These are phyloP conservation scores for Palythoa caribaeorum DNA, from an alignment of 92 coral and sea anemone genomes.

Conservation along the genomic window DNA sequence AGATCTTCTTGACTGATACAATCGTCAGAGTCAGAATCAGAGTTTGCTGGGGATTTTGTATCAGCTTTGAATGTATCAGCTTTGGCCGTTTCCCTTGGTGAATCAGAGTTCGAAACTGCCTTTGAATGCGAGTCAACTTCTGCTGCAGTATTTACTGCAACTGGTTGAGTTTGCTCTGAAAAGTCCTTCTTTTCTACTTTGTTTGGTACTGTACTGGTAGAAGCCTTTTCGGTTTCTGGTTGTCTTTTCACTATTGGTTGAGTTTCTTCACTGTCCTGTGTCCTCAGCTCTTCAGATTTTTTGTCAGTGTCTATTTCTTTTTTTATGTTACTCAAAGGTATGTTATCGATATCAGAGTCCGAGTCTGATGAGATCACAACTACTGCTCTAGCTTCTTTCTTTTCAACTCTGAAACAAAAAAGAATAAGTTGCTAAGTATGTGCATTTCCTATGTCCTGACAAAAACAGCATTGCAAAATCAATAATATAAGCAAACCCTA, in stretches of 20 bases:
- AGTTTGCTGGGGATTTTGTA: constrained; percentile 5
- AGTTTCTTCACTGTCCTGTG: background rate
- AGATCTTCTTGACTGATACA: constrained; percentile 95
- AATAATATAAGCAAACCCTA: too few species aligned
- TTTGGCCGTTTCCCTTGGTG: background rate
- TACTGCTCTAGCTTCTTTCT: constrained; percentile 34
- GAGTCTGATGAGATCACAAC: constrained; percentile 47
- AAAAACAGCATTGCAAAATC: too few species aligned
- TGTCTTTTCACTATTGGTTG: background rate
- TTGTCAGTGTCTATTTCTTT: constrained; percentile 43
- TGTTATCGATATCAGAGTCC: constrained; percentile 33
- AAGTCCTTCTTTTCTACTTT: background rate
- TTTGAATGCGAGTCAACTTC: background rate
- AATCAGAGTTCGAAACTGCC: background rate
- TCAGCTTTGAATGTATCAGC: constrained; percentile 19
- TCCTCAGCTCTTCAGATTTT: background rate
- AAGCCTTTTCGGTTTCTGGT: background rate
- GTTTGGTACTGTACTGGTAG: background rate
- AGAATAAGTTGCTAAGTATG: background rate
- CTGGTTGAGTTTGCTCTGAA: background rate
- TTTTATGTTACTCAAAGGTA: constrained; percentile 17
- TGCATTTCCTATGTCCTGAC: background rate
- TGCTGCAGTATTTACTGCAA: background rate
- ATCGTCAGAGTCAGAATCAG: constrained; percentile 88
- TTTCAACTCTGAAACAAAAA: constrained; percentile 13